Evolutionary conservation across 2,797 vertebrate species (phyloP).

Genomic region (Craterocephalus amniculus): DNA sequence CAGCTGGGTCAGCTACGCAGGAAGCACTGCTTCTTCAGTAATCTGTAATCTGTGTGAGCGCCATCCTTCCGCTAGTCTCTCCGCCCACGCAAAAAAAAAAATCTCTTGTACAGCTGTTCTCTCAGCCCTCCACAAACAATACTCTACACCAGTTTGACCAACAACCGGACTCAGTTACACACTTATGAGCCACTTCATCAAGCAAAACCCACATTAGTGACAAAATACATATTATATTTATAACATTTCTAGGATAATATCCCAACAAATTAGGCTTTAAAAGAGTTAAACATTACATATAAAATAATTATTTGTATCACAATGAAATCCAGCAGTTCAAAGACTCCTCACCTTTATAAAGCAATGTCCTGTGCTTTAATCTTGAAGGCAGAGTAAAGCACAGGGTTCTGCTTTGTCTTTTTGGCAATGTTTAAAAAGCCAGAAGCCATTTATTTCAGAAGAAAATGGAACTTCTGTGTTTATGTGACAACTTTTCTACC

Average conservation of each 20-base stretch:
- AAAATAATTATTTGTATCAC: slow-evolving; percentile 46
- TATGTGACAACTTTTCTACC: slow-evolving; percentile 20
- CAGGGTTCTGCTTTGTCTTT: slow-evolving; percentile 31
- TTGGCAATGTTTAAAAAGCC: slow-evolving; percentile 65
- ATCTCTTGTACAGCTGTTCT: slow-evolving; percentile 57
- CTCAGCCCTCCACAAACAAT: slow-evolving; percentile 30
- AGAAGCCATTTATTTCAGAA: slow-evolving; percentile 34
- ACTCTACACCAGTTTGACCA: neutral
- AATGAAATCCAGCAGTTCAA: slow-evolving; percentile 44
- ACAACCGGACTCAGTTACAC: slow-evolving; percentile 18
- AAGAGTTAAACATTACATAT: slow-evolving; percentile 35
- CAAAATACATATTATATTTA: slow-evolving; percentile 43
- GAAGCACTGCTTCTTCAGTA: slow-evolving; percentile 53
- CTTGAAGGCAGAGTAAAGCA: slow-evolving; percentile 42
- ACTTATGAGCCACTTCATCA: slow-evolving; percentile 22
- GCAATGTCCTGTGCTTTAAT: slow-evolving; percentile 42
- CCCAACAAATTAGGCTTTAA: slow-evolving; percentile 39
- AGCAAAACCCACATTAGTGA: slow-evolving; percentile 32
- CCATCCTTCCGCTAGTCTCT: slow-evolving; percentile 40
- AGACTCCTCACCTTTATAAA: slow-evolving; percentile 39
- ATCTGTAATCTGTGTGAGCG: slow-evolving; percentile 68
- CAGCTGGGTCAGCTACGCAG: slow-evolving; percentile 51
- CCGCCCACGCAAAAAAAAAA: slow-evolving; percentile 39
- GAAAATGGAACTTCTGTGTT: slow-evolving; percentile 56
- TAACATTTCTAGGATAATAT: slow-evolving; percentile 49